Percentiles rank a stretch among this genome's conserved stretches.
Evolutionary conservation across 2,888 invertebrate species (phyloP).

Genomic region (Drosophila nigricruria): DNA sequence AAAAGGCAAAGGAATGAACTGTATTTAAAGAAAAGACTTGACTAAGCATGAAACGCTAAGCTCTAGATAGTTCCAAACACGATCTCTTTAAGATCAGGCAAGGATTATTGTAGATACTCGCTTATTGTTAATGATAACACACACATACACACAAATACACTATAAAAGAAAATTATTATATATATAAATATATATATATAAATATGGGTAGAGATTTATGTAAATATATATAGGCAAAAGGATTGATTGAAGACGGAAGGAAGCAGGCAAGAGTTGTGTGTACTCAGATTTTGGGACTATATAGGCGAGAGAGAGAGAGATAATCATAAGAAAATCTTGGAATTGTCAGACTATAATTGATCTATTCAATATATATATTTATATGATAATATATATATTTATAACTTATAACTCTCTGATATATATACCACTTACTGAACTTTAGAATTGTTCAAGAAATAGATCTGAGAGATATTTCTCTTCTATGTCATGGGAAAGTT

Average conservation of each 20-base stretch:
- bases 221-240: neutral
- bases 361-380: no score
- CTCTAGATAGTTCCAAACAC: constrained; percentile 48
- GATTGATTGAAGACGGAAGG: neutral
- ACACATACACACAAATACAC: constrained; percentile 5
- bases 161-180: constrained; percentile 1
- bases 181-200: neutral
- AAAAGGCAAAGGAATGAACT: constrained; percentile 21
- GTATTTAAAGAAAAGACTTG: constrained; percentile 57
- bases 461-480: no score
- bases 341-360: no score
- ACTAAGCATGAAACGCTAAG: constrained; percentile 51
- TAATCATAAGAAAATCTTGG: no score
- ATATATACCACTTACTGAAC: no score
- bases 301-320: no score
- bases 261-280: neutral
- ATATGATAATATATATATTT: no score
- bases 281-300: neutral
- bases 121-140: constrained; percentile 29
- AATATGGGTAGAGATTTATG: neutral
- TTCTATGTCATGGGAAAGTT: no score
- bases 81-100: constrained; percentile 30
- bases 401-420: no score
- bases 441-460: no score
- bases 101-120: constrained; percentile 43